phyloP scores from a whole-genome alignment of 2,888 invertebrate species.

The Trissolcus brochymenae region DNA sequence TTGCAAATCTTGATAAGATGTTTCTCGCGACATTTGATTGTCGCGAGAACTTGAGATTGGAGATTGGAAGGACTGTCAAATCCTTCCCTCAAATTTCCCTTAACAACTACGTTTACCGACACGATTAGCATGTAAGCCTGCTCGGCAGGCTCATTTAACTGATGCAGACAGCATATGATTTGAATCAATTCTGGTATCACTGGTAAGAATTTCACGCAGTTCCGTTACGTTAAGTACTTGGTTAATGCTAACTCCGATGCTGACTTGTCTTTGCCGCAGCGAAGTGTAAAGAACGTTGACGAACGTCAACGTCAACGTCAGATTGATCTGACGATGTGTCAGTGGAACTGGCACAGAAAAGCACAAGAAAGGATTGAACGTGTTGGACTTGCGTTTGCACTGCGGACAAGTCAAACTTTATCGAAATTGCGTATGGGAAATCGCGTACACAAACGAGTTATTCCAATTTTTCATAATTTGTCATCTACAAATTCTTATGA shows the following conservation, averaged over 20 bases:
- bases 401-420: slow-evolving; percentile 96
- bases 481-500: no score
- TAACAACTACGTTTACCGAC: slow-evolving; percentile 85
- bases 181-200: slow-evolving; percentile 89
- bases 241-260: slow-evolving; percentile 89
- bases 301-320: no score
- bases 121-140: slow-evolving; percentile 85
- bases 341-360: slow-evolving; percentile 96
- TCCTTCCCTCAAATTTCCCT: slow-evolving; percentile 77
- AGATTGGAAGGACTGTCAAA: slow-evolving; percentile 91
- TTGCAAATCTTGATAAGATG: slow-evolving; percentile 91
- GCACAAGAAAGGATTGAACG: slow-evolving; percentile 98
- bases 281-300: slow-evolving; percentile 91
- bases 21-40: slow-evolving; percentile 93
- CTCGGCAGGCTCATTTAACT: slow-evolving; percentile 79
- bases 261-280: slow-evolving; percentile 92
- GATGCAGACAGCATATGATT: slow-evolving; percentile 87
- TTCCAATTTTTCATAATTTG: slow-evolving; percentile 81
- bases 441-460: slow-evolving; percentile 95
- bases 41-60: no score
- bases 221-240: slow-evolving; percentile 84
- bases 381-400: slow-evolving; percentile 95
- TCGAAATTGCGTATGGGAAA: slow-evolving; percentile 96
- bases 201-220: slow-evolving; percentile 86
- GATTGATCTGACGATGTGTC: slow-evolving; percentile 87